Evolutionary conservation across 2,888 invertebrate species (phyloP), one percentile per base, ranked within the genome.

Genomic region (Megamerina dolium): DNA sequence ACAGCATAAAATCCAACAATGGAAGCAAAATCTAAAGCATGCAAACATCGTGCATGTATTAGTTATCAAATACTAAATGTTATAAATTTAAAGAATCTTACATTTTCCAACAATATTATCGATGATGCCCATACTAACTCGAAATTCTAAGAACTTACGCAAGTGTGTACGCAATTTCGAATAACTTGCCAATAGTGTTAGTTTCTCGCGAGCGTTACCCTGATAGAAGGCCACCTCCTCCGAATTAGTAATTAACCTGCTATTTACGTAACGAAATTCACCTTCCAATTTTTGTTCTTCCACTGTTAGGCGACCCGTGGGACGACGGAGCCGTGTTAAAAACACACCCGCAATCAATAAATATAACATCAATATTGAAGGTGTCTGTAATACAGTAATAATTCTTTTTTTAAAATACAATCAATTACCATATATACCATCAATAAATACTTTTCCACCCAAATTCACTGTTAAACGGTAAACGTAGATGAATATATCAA

Each of bases 61-160:
- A 9, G n/a, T 9, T 12, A 19, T 12, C 5, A 12, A 5, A 4
- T 12, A 35, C 12, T 19, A 35, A 13, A n/a, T 35, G 17, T 20
- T 35, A 37, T 18, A 26, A 9, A 13, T 18, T 2, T 3, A 72
- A n/a, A n/a, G n/a, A n/a, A n/a, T n/a, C 80, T 76, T 74, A 91
- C 91, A 97, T 78, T 96, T 96, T 32, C 93, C 96, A 42, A 99
- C 79, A 51, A 97, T 85, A 72, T 96, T 97, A 73, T 99, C 99
- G 16, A 95, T 73, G 61, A 95, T 83, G 39, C 97, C 97, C 85
- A 97, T 92, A 31, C 82, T 76, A 35, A 92, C 86, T 51, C 87
- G 80, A 74, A 95, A 96, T 66, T 87, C 85, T 46, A 94, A 79
- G 74, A 91, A 91, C 63, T 83, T 87, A 50, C 87, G 78, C 48